Evolutionary conservation across 2,888 invertebrate genomes (phyloP).

Genomic region (Trachelus tabidus): DNA sequence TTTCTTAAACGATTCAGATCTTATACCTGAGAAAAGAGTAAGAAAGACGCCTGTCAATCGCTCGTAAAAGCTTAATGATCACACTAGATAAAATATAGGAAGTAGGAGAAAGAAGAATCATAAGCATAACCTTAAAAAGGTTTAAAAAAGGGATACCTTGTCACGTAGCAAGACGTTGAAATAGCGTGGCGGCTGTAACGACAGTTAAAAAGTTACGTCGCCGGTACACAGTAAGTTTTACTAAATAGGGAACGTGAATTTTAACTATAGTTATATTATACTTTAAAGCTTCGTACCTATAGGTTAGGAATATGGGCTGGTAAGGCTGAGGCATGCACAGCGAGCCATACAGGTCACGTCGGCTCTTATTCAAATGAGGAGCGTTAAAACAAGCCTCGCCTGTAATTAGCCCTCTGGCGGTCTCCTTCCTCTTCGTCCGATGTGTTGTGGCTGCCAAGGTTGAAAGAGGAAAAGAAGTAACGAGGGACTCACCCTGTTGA

Average conservation of each 20-base stretch:
- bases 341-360: conserved; percentile 12
- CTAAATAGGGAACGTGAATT: background rate
- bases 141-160: background rate
- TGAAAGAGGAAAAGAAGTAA: background rate
- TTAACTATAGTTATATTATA: background rate
- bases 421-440: background rate
- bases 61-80: too few relatives aligned
- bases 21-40: too few relatives aligned
- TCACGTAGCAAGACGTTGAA: background rate
- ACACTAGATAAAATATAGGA: background rate
- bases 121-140: too few relatives aligned
- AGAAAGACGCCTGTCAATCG: too few relatives aligned
- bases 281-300: background rate
- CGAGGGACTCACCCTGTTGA: too few relatives aligned
- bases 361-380: conserved; percentile 24
- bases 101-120: background rate
- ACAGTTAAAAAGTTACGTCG: background rate
- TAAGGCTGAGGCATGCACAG: background rate
- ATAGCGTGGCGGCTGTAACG: background rate
- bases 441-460: background rate
- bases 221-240: background rate
- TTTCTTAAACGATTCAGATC: too few relatives aligned
- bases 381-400: conserved; percentile 23
- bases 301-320: background rate
- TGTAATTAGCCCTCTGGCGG: conserved; percentile 21